Base-by-base conservation (phyloP, 2,797 vertebrate genomes). In the Lagorchestes hirsutus region DNA sequence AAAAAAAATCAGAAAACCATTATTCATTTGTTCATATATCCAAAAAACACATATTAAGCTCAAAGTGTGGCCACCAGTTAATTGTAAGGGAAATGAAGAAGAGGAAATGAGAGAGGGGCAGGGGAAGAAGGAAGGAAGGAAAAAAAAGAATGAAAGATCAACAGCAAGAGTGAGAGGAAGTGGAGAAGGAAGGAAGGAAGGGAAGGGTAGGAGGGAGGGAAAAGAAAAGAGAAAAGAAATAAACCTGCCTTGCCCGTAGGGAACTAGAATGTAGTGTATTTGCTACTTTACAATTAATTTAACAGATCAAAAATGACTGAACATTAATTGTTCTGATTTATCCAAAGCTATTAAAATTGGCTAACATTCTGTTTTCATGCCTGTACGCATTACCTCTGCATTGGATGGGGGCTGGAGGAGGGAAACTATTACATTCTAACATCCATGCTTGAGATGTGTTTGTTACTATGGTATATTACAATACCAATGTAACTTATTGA, bases 71-170 rank as follows among this genome's bases (percentile, higher is more conserved):
- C 5, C n/a, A 40, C 12, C 27, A 59, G n/a, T 82, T 82, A 82
- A 82, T 28, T 94, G 10, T 56, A 95, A 3, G 50, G 62, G 94
- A 27, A 94, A 94, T 94, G 5, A 96, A 91, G 31, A 96, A 91
- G 8, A 74, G 3, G 67, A 10, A 82, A 40, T 8, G 18, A 74
- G 11, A 24, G 22, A 11, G n/a, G 16, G 18, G n/a, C 6, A 40
- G 18, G n/a, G 4, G 14, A 67, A 4, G 8, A 1, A 82, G 14
- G 34, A 40, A 74, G 12, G 62, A 67, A n/a, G 13, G 5, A 67
- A 67, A 13, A 52, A 50, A 52, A 67, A 13, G 31, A 62, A 62
- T 5, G 59, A 62, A 14, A 1, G 59, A 52, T 52, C 52, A 52
- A 52, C 52, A 52, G 52, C 52, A 52, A 67, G 31, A 29, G 29